These are phyloP conservation scores for Icerya purchasi DNA, from an alignment of 2,888 invertebrate species.

Conservation along the genomic window DNA sequence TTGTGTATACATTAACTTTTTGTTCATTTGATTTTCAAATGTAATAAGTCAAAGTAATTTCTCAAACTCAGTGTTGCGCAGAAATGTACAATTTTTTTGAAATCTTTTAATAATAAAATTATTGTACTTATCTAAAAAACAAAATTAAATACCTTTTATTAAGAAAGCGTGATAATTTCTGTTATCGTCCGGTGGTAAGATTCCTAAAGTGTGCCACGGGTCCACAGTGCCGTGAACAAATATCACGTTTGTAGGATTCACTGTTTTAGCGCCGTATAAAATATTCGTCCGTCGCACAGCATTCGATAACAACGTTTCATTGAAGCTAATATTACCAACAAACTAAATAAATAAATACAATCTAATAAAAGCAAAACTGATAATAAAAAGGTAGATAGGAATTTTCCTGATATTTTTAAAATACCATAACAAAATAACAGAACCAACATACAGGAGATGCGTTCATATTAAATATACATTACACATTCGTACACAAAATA, in stretches of 20 bases:
- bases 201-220: conserved; percentile 67
- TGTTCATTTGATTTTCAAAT: no score
- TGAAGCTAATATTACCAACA: no score
- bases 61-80: no score
- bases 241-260: conserved; percentile 48
- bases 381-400: conserved; percentile 1
- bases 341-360: no score
- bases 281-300: conserved; percentile 50
- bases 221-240: conserved; percentile 77
- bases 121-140: neutral
- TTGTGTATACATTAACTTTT: no score
- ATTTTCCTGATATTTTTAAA: no score
- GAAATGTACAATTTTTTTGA: no score
- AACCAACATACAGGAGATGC: no score
- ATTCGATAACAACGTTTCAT: conserved; percentile 34
- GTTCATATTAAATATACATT: no score
- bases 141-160: neutral
- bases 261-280: conserved; percentile 52
- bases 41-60: no score
- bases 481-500: no score
- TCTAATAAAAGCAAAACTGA: conserved; percentile 1
- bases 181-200: conserved; percentile 32
- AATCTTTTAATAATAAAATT: neutral
- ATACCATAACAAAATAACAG: no score
- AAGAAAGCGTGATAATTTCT: neutral